Base-by-base conservation (phyloP, 1,140 invertebrate genomes). In the Reticulitermes speratus region DNA sequence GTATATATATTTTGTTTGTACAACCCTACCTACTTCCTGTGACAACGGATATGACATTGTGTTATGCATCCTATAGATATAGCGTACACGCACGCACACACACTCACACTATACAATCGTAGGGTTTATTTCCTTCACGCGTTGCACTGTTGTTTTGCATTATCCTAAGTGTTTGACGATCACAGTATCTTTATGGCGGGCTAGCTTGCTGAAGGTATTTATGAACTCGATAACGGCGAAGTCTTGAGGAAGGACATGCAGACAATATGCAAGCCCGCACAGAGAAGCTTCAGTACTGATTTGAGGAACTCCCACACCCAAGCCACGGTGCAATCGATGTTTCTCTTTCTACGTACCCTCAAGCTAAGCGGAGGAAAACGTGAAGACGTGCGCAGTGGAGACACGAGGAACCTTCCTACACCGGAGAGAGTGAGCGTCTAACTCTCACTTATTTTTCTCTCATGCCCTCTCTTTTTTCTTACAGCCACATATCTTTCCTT, bases 301-400 rank as follows among this genome's bases (percentile, higher is more conserved):
- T 75, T 75, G 25, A 75, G 65, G 16, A 75, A 75, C 65, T 30
- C 65, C 65, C 65, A 75, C 65, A 75, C n/a, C 65, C 65, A 75
- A 30, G 38, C 25, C 5, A 9, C n/a, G 14, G 65, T 75, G 30
- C n/a, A 75, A 75, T 75, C 65, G 25, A 75, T 75, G 65, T n/a
- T 75, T 75, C 65, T 75, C 65, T 75, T 75, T 75, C 65, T 75
- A 75, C 65, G n/a, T 75, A 75, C 25, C 65, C 65, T 75, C 65
- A 75, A 75, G 65, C 65, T 75, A n/a, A 14, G 9, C 25, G 21
- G 25, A 75, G 25, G 65, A 75, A 75, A 30, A 75, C 65, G 65
- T 75, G 11, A 75, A 75, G 65, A 75, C 65, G 65, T 75, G 65
- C 65, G 65, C 65, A 75, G 65, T 75, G 65, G 14, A 55, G 52